A percentile compares a stretch with the other conserved stretches of the same genome.
Conservation (phyloP, 2,888 invertebrate species). For the Idaea aversata region DNA sequence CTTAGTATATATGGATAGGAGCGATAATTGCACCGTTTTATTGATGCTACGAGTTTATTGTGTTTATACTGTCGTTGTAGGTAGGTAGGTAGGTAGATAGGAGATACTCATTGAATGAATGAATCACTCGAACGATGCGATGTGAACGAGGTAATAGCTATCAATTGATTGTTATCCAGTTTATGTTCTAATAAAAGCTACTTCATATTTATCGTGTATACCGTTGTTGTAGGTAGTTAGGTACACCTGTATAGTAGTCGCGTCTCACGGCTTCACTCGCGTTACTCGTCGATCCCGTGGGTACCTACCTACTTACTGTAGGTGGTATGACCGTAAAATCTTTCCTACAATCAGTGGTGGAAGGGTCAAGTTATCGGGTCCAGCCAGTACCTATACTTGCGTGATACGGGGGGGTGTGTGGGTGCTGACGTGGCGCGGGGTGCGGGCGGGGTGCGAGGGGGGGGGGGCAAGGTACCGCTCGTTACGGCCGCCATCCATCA, state of each 20-base stretch:
- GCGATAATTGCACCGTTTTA: no score
- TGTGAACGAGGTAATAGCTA: not conserved
- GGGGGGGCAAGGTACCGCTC: slow-evolving; percentile 36
- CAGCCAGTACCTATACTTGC: not conserved
- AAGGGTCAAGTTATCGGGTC: not conserved
- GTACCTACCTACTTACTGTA: no score
- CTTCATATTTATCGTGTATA: no score
- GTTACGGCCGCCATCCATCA: slow-evolving; percentile 72
- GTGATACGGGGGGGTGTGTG: slow-evolving; percentile 5
- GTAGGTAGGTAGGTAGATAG: not conserved
- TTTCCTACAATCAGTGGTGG: not conserved
- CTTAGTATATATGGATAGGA: no score
- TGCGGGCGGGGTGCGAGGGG: slow-evolving; percentile 25
- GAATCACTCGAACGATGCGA: not conserved
- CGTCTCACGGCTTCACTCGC: no score
- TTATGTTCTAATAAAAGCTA: no score
- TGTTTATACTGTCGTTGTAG: not conserved
- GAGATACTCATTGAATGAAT: not conserved
- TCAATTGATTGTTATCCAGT: not conserved
- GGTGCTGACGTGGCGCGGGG: slow-evolving; percentile 11
- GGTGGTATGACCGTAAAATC: no score
- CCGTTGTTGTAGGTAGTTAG: no score
- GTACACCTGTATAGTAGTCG: no score
- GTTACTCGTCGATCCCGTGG: no score
- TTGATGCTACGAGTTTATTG: no score